Conservation (phyloP, 2,113 vertebrate species). For the Pandion haliaetus region DNA sequence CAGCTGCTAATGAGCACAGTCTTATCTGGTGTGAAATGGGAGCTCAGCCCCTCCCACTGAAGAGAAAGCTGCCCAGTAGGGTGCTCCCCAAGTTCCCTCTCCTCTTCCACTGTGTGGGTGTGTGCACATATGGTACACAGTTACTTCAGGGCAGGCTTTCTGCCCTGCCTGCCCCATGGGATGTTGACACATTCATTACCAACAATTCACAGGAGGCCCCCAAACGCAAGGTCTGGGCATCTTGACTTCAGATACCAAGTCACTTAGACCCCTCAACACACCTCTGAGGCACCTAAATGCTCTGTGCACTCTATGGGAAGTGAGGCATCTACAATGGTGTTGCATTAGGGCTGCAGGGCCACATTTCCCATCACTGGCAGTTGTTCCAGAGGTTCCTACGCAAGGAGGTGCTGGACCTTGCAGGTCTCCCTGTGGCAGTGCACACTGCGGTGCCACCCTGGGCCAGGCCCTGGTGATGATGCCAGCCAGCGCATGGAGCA, state of each 20-base stretch:
- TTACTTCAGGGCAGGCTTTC: background rate
- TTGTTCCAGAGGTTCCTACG: background rate
- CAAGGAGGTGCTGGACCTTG: background rate
- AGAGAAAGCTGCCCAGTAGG: background rate
- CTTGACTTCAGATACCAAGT: background rate
- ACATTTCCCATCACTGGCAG: background rate
- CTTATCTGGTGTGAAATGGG: background rate
- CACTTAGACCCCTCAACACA: background rate
- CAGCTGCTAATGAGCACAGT: background rate
- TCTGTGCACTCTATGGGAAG: background rate
- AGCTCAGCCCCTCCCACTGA: background rate
- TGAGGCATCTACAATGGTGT: fast-evolving
- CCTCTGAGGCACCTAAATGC: background rate
- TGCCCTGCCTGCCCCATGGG: fast-evolving
- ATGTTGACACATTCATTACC: too few species aligned
- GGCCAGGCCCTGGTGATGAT: background rate
- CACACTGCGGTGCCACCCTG: fast-evolving
- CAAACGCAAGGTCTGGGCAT: background rate
- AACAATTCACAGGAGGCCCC: background rate
- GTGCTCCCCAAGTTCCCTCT: background rate
- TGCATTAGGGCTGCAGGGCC: background rate
- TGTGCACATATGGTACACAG: background rate
- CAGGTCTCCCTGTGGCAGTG: background rate
- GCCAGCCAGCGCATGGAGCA: background rate
- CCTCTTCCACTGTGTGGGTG: background rate